phyloP scores from a whole-genome alignment of 2,113 vertebrate species.

The Tetrao urogallus region DNA sequence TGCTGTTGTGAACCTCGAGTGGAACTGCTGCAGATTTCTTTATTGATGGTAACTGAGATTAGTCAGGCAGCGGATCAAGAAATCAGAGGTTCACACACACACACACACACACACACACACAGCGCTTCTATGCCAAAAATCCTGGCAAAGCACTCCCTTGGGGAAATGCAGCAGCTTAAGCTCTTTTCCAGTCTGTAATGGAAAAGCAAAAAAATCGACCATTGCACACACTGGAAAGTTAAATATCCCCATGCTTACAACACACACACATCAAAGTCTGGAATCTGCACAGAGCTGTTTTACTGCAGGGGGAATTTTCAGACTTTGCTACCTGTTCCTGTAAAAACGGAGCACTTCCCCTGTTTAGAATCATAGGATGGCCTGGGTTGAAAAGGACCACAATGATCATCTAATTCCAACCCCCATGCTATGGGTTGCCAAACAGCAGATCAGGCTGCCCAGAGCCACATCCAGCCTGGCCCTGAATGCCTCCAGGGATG shows the following conservation, averaged over 20 bases:
- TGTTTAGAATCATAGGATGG: not conserved
- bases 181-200: not conserved
- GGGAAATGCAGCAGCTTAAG: not conserved
- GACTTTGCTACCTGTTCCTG: slow-evolving; percentile 32
- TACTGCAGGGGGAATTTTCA: not conserved
- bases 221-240: not conserved
- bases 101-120: not conserved
- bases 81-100: not conserved
- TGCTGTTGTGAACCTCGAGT: not conserved
- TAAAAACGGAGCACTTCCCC: slow-evolving; percentile 30
- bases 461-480: too few species aligned
- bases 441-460: too few species aligned
- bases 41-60: not conserved
- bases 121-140: not conserved
- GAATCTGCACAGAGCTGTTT: not conserved
- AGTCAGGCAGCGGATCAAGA: not conserved
- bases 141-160: not conserved
- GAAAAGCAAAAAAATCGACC: not conserved
- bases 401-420: too few species aligned
- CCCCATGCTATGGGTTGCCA: too few species aligned
- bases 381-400: too few species aligned
- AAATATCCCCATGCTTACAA: not conserved
- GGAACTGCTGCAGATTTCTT: not conserved
- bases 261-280: not conserved
- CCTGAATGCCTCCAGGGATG: too few species aligned